These are phyloP conservation scores for Oreonectes daqikongensis DNA, from an alignment of 2,797 vertebrate species.

Conservation along the genomic window DNA sequence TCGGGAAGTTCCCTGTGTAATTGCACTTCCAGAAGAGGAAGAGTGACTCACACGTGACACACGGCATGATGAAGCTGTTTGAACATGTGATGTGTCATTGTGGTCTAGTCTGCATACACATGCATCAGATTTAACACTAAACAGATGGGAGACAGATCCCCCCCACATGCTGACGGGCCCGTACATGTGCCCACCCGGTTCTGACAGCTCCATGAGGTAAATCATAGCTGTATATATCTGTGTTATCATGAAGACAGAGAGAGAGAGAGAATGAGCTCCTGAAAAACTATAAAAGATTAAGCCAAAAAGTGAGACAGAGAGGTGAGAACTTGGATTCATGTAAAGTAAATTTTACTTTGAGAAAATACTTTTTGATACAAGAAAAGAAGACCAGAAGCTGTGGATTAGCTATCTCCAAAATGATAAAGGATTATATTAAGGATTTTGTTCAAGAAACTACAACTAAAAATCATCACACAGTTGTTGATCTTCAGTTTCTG, in stretches of 20 bases:
- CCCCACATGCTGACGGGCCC: constrained; percentile 7
- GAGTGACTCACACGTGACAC: constrained; percentile 30
- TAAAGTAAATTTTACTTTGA: no score
- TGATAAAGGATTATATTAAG: no score
- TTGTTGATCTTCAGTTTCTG: no score
- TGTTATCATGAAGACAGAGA: constrained; percentile 16
- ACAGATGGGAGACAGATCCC: constrained; percentile 42
- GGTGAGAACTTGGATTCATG: no score
- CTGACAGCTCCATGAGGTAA: constrained; percentile 36
- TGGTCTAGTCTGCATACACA: constrained; percentile 7
- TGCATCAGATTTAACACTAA: constrained; percentile 29
- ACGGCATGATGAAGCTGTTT: constrained; percentile 8
- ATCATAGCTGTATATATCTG: constrained; percentile 3
- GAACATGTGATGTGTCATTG: constrained; percentile 15
- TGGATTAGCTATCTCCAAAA: no score
- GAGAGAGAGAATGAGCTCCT: not conserved
- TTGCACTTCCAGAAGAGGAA: constrained; percentile 20
- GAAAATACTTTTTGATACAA: no score
- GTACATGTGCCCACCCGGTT: constrained; percentile 17
- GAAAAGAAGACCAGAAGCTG: no score
- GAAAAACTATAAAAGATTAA: no score
- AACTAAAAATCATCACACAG: no score
- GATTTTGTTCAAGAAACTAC: no score
- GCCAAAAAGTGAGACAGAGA: no score
- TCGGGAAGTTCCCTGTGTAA: constrained; percentile 28